Base-by-base conservation (phyloP, 2,797 vertebrate species). In the Phaenicophaeus curvirostris region DNA sequence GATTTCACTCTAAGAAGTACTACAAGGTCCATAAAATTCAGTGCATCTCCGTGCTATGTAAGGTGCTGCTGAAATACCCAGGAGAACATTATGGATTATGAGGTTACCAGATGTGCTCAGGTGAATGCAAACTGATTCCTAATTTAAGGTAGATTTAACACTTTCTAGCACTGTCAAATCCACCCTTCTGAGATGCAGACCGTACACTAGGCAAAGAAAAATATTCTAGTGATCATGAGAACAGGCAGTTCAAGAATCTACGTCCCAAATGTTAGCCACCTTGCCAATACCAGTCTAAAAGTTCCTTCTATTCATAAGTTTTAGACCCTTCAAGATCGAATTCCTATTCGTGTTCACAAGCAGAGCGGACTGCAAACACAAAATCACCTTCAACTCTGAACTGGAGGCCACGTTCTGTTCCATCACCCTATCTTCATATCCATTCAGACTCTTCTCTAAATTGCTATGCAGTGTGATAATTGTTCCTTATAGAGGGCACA, bases 231-330 rank as follows among this genome's bases (percentile, higher is more conserved):
- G 51, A 74, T 6, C 28, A 37, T 61, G n/a, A 23, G 25, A 94
- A 41, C 0, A 3, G 24, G 15, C 16, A 90, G 25, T 25, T 68
- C 25, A 61, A 55, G 35, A 81, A 72, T 6, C 33, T 81, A 4
- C 8, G 51, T 15, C 9, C n/a, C 30, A 59, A 15, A 24, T 46
- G 3, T 25, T 72, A 77, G 33, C 14, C 84, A 17, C 15, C 33
- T 96, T 93, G 48, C 28, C 39, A 62, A 81, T 81, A 68, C 11
- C 35, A 76, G 35, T 73, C 39, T 87, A 51, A 90, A 94, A 83
- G 9, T 84, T 63, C 37, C 63, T 82, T 94, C 67, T 33, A 15
- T 44, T 85, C 23, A 53, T 59, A 65, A 54, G 37, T 78, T 80
- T 73, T 19, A 62, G 16, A 69, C 39, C 8, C 21, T 80, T 76